Evolutionary conservation across 2,888 invertebrate species (phyloP), one percentile per base, ranked within the genome.

Genomic region (Lathronympha strigana): DNA sequence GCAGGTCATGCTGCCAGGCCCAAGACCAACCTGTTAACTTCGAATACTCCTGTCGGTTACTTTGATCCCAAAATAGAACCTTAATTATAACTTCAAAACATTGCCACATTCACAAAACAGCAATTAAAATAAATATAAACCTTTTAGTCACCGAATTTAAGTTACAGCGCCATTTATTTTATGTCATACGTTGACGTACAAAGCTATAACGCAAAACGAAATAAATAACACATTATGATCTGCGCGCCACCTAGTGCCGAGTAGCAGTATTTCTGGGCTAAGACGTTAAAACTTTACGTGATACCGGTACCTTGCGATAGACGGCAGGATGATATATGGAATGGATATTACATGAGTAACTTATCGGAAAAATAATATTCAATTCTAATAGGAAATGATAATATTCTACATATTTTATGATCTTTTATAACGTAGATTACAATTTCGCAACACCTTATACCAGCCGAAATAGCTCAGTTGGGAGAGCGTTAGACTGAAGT

Each of bases 401-500:
- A 0, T n/a, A 8, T 36, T 3, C 33, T 9, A n/a, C 4, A 6
- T 3, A 36, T 36, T n/a, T 36, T 5, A 36, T 36, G 0, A 36
- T 0, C 4, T 8, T 8, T 19, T 25, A 25, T 1, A 15, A 21
- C 11, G 0, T 15, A 13, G 17, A 43, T n/a, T 9, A 50, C 57
- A 67, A 72, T 73, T 77, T 76, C 49, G 4, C 11, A 0, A 0
- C 0, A 0, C 0, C 0, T 0, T 0, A 0, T 1, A 63, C 66
- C 19, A 53, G 80, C 80, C 79, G 79, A 79, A 82, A 82, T 82
- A 82, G 82, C 81, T 82, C 82, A 81, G 82, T 81, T 82, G 81
- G 81, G 81, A 80, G 81, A 81, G 79, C 80, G 81, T 81, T 80
- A 80, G 78, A 80, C 80, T 80, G 80, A 80, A 80, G 80, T 81